These are phyloP conservation scores for Carassius gibelio DNA, from an alignment of 2,113 vertebrate species.

Conservation along the genomic window DNA sequence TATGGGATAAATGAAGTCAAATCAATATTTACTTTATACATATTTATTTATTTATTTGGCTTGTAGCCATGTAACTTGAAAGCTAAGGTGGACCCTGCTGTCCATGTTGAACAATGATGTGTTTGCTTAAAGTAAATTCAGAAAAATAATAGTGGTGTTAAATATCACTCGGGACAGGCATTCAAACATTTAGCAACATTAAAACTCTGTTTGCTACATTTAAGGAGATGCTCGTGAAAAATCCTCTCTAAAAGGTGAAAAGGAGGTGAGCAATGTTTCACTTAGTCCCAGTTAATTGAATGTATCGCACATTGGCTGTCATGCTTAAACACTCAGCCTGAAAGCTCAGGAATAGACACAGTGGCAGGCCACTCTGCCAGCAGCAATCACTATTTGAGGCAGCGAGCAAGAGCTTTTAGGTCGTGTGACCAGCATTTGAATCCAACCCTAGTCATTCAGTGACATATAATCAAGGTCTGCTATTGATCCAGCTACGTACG, in stretches of 20 bases:
- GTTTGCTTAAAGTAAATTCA: neutral
- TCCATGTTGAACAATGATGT: neutral
- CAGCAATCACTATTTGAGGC: slow-evolving; percentile 48
- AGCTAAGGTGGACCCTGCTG: neutral
- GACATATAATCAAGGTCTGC: slow-evolving; percentile 57
- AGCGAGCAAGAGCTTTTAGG: slow-evolving; percentile 37
- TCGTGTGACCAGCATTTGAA: slow-evolving; percentile 54
- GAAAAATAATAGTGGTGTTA: neutral
- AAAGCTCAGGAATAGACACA: slow-evolving; percentile 48
- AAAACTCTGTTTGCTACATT: neutral
- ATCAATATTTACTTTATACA: neutral
- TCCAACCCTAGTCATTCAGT: slow-evolving; percentile 48
- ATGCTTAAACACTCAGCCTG: slow-evolving; percentile 35
- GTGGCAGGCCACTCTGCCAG: slow-evolving; percentile 26
- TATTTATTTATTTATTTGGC: neutral
- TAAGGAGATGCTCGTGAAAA: slow-evolving; percentile 16
- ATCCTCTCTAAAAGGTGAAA: slow-evolving; percentile 16
- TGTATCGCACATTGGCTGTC: slow-evolving; percentile 24
- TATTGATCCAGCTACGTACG: slow-evolving; percentile 50
- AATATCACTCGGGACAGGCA: neutral
- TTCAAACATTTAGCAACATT: slow-evolving; percentile 9
- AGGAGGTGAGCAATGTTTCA: slow-evolving; percentile 33
- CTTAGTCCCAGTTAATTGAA: slow-evolving; percentile 34
- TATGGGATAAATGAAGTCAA: neutral
- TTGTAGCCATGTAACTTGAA: neutral